phyloP scores from a whole-genome alignment of 64 coral and sea anemone species.

The Astreopora myriophthalma region DNA sequence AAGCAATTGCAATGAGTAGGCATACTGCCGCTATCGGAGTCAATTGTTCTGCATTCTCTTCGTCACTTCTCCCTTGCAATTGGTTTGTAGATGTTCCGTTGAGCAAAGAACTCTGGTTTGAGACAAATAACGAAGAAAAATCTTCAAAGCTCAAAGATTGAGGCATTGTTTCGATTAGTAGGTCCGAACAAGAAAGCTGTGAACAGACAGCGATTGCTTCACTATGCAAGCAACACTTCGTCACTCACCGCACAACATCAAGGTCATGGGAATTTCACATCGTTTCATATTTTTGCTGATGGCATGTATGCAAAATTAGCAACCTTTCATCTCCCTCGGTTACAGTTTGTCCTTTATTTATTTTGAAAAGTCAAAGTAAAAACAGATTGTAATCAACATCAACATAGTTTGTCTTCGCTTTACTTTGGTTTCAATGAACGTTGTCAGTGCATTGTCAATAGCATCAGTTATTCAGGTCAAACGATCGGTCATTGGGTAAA shows the following conservation, averaged over 20 bases:
- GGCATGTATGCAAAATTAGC: background rate
- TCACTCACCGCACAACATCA: background rate
- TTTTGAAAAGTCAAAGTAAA: too few relatives aligned
- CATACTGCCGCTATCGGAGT: background rate
- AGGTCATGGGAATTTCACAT: background rate
- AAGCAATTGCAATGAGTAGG: slow-evolving; percentile 1
- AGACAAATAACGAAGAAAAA: background rate
- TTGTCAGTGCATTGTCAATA: too few relatives aligned
- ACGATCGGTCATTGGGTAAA: too few relatives aligned
- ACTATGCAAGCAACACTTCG: background rate
- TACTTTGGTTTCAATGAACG: too few relatives aligned
- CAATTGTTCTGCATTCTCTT: background rate
- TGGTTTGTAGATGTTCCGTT: background rate
- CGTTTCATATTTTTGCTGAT: background rate
- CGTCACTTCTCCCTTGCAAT: background rate
- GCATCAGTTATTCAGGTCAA: too few relatives aligned
- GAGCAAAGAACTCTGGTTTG: background rate
- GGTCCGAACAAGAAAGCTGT: too few relatives aligned
- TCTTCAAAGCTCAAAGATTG: background rate
- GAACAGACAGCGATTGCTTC: too few relatives aligned
- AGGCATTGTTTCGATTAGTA: background rate
- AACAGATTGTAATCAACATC: too few relatives aligned
- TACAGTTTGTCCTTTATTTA: too few relatives aligned
- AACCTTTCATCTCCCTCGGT: too few relatives aligned
- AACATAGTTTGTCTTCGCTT: too few relatives aligned